Evolutionary conservation across 2,797 vertebrate species (phyloP), one percentile per base, ranked within the genome.

Genomic region (Eutrigla gurnardus): DNA sequence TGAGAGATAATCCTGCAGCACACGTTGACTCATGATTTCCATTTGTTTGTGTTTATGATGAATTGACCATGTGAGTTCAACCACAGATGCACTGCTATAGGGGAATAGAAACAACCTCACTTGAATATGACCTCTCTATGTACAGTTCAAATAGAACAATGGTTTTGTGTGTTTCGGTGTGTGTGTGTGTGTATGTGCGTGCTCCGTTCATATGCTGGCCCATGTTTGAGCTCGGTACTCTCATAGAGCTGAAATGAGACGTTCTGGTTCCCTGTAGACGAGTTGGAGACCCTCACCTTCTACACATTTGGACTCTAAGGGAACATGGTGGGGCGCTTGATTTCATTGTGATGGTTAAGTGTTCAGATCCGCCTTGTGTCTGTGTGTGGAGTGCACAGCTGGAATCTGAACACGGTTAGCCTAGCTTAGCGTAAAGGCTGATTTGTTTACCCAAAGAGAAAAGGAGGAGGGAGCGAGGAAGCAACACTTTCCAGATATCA

Each of bases 91-190:
- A 40, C 40, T 60, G 46, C 55, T 75, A 9, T 61, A 9, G 43
- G 17, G 61, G 43, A 64, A 70, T 25, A 60, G 42, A 66, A 66
- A 79, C 43, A 5, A 79, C 64, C 69, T 81, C 69, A 74, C 47
- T 37, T 78, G 53, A 57, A 64, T 61, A 62, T 55, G 78, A 60
- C 39, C 66, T 78, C 45, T 69, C 17, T 36, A 33, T 80, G 43
- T 69, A 79, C 45, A 79, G 43, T 47, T 66, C 64, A 14, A 73
- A 53, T 17, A 61, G n/a, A 55, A 61, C 36, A 18, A 73, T 60
- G 4, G 14, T 53, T 54, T 49, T 54, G 40, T 66, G 6, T 37
- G 37, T 65, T 39, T 69, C 5, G 7, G 18, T 40, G 25, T 62
- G 32, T 58, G 35, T 66, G 40, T 0, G 58, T 63, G 54, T 17